Conservation (phyloP, 2,888 invertebrate genomes). For the Dilophus febrilis region DNA sequence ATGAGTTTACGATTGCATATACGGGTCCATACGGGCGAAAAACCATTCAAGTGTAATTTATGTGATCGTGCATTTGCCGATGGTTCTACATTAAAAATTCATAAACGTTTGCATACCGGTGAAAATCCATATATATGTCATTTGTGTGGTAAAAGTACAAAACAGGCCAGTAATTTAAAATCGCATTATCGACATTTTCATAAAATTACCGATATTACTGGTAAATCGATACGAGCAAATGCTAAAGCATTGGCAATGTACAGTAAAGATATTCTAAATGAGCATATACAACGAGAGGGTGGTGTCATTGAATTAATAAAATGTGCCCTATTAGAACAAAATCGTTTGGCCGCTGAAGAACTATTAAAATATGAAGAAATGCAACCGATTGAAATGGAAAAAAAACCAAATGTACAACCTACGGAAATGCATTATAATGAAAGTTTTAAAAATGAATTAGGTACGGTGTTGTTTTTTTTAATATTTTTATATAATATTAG, state of each 20-base stretch:
- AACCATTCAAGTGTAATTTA: conserved; percentile 2
- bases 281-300: not conserved
- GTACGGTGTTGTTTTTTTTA: not conserved
- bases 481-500: too few species aligned
- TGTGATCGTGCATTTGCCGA: conserved; percentile 1
- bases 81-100: conserved; percentile 2
- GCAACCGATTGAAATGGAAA: not conserved
- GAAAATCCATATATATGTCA: conserved; percentile 4
- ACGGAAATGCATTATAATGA: not conserved
- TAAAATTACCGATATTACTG: conserved; percentile 4
- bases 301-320: not conserved
- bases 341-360: not conserved
- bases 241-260: not conserved
- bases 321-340: not conserved
- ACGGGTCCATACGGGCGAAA: conserved; percentile 2
- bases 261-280: not conserved
- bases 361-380: not conserved
- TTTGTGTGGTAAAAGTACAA: conserved; percentile 1
- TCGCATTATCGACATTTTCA: conserved; percentile 5
- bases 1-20: conserved; percentile 1
- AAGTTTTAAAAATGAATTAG: not conserved
- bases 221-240: conserved; percentile 2
- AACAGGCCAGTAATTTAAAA: conserved; percentile 4
- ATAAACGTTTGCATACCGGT: conserved; percentile 2
- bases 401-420: not conserved